Base-by-base conservation (phyloP, 2,797 vertebrate genomes). In the Fratercula arctica region DNA sequence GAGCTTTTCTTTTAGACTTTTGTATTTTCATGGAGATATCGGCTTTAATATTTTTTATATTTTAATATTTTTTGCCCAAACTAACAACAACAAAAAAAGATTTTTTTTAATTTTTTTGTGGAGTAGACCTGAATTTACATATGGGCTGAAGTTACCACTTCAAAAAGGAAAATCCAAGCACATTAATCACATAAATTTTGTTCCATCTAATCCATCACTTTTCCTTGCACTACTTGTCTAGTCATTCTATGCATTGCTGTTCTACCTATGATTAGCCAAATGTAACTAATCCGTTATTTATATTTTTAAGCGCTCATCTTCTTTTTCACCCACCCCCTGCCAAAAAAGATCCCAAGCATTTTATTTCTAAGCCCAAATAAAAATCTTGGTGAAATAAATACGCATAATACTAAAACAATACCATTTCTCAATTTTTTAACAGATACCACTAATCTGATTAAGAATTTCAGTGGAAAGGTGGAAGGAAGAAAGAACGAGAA, bases 111-210 rank as follows among this genome's bases (percentile, higher is more conserved):
- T 15, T 35, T 96, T 80, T 68, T 77, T 16, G 21, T 31, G 45
- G 60, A 60, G 13, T 53, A 85, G 66, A 81, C 69, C 54, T 89
- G 87, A 95, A 87, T 70, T 94, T 80, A 33, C 26, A 87, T 13
- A 64, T 0, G 13, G 31, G 37, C 48, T 92, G 73, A 95, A 64
- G 29, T 87, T 95, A 85, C 59, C 50, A 89, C 46, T 95, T 92
- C 88, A 90, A 75, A 95, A 91, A 92, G 39, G 43, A 94, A 97
- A 93, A 96, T 77, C 35, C 77, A 96, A 96, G 48, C 28, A 93
- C 29, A 87, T 95, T 93, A 92, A 94, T 96, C 94, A 96, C 91
- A 94, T 97, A 97, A 97, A 91, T 90, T 96, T 91, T 94, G 86
- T 92, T 95, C 69, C 90, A 96, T 94, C 95, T 94, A 97, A 95